Evolutionary conservation across 2,113 vertebrate species (phyloP), one percentile per base, ranked within the genome.

Genomic region (Malurus alboscapulatus): DNA sequence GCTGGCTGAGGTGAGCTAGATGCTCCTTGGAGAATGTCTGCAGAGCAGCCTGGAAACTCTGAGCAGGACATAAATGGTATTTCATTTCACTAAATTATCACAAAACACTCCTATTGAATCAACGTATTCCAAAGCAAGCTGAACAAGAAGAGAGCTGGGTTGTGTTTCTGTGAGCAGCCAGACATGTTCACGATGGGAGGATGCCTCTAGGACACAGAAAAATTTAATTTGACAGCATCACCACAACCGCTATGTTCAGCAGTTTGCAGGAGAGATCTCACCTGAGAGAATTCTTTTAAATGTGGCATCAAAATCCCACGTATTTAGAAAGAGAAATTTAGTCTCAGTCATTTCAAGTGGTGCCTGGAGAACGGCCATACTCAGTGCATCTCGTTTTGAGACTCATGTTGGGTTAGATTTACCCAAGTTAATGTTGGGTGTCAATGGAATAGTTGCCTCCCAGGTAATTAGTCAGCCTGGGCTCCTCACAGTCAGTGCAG

Each of bases 191-290:
- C 0, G 0, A 40, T 12, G 47, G 68, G 47, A 88, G 32, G 36
- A 94, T 74, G 77, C 89, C 93, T 88, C 74, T 36, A 94, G 91
- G 93, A 87, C 30, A 94, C 27, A 63, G 91, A 45, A 88, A 80
- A 84, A 87, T 77, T 54, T 93, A 86, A 95, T 86, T 54, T 88
- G 76, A 74, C 88, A 91, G 72, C 58, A 57, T 82, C 88, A 79
- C 42, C 63, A 71, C 93, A 80, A 50, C 62, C 79, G 17, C 72
- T 51, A 3, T 3, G 4, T 62, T 55, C 66, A 51, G 82, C 78
- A 61, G 69, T 90, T 63, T 61, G 26, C 68, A 42, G 25, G 27
- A n/a, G 54, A 48, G 63, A 94, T 85, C 78, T 91, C 82, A 93
- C 88, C 87, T 79, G 38, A 76, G 84, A 94, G 67, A 87, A 88